phyloP scores from a whole-genome alignment of 2,888 invertebrate species.

The Agrilus cyanescens region DNA sequence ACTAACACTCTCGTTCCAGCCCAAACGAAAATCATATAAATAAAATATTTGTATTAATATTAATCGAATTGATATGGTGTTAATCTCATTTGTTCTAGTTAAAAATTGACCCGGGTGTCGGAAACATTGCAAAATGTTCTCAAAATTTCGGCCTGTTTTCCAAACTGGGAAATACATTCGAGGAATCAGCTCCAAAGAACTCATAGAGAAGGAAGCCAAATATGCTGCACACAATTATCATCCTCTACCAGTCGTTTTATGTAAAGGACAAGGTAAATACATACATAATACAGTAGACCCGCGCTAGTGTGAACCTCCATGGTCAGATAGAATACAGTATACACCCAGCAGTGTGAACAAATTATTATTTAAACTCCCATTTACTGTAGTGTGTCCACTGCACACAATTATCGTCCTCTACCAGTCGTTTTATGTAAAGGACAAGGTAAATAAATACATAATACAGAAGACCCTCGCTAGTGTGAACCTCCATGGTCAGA shows the following conservation, averaged over 20 bases:
- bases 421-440: slow-evolving; percentile 85
- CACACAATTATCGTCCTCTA: slow-evolving; percentile 92
- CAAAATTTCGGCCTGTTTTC: slow-evolving; percentile 7
- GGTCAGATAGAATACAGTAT: too few species aligned
- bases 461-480: too few species aligned
- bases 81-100: too few species aligned
- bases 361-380: background rate
- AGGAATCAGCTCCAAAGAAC: slow-evolving; percentile 27
- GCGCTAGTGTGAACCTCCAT: too few species aligned
- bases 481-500: too few species aligned
- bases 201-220: slow-evolving; percentile 70
- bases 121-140: slow-evolving; percentile 6
- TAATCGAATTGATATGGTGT: too few species aligned
- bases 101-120: too few species aligned
- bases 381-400: slow-evolving; percentile 36
- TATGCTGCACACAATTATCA: slow-evolving; percentile 95
- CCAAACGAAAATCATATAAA: too few species aligned
- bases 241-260: slow-evolving; percentile 87
- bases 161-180: slow-evolving; percentile 6
- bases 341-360: too few species aligned
- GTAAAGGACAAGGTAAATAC: slow-evolving; percentile 64
- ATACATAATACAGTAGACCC: background rate
- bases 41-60: too few species aligned
- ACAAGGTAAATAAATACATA: slow-evolving; percentile 48
- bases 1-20: too few species aligned